Evolutionary conservation across 2,113 vertebrate genomes (phyloP).

Genomic region (Pimephales promelas): DNA sequence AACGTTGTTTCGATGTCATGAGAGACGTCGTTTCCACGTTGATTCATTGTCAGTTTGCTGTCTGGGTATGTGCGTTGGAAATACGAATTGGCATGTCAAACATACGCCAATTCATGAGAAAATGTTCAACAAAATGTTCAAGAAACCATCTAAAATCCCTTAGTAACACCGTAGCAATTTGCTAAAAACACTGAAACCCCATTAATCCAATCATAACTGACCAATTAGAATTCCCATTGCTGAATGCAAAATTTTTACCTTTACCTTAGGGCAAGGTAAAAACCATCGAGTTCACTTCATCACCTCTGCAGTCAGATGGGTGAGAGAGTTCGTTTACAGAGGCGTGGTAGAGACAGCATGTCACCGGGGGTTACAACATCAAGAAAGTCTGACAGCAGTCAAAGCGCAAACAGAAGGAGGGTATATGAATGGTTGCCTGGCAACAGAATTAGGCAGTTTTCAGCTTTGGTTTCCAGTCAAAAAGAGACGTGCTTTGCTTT

Average conservation of each 20-base stretch:
- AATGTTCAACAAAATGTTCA: too few relatives aligned
- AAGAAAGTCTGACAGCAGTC: slow-evolving; percentile 42
- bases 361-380: slow-evolving; percentile 41
- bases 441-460: slow-evolving; percentile 66
- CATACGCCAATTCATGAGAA: too few relatives aligned
- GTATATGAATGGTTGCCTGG: slow-evolving; percentile 68
- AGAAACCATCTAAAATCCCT: not conserved
- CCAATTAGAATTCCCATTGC: not conserved
- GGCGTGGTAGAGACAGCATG: slow-evolving; percentile 12
- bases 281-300: not conserved
- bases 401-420: slow-evolving; percentile 39
- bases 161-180: not conserved
- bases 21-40: too few relatives aligned
- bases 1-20: too few relatives aligned
- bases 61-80: too few relatives aligned
- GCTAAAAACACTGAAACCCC: not conserved
- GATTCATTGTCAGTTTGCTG: too few relatives aligned
- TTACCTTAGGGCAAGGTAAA: too few relatives aligned
- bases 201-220: not conserved
- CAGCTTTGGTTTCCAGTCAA: slow-evolving; percentile 53
- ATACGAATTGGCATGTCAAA: too few relatives aligned
- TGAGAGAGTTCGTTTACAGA: slow-evolving; percentile 22
- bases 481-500: slow-evolving; percentile 49
- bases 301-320: slow-evolving; percentile 29
- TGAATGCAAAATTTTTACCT: not conserved